Evolutionary conservation across 2,113 vertebrate species (phyloP), one percentile per base, ranked within the genome.

Genomic region (Danio rerio): DNA sequence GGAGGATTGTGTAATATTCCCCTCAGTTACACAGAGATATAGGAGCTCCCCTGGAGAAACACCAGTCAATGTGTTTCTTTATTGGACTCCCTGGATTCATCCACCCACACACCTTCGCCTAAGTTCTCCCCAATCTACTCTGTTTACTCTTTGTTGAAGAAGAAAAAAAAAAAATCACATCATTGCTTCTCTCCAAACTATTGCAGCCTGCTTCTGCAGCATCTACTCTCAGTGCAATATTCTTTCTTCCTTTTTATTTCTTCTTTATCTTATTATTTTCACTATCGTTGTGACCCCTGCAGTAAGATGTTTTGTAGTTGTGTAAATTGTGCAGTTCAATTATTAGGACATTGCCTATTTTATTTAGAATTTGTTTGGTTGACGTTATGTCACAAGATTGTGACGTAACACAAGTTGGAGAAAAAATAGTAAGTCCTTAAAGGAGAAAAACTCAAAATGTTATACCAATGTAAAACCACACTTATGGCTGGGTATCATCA

Each of bases 21-120:
- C 56, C 13, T 56, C 43, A 68, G 40, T 61, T 61, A 40, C 9
- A 52, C 66, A 73, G 63, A 63, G 31, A 63, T 13, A 82, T 11
- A 75, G 50, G 55, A 71, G 43, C 78, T 81, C 47, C 73, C 61
- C 68, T 68, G 76, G 82, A 83, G 62, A 78, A 68, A 68, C 52
- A 61, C 49, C 68, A 84, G 81, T 68, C 31, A 21, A 63, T 52
- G 68, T 80, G 81, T 85, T 83, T 79, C 62, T 84, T 81, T 81
- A 81, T 74, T 79, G 40, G 63, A 85, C 77, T 61, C 72, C 15
- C 20, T 59, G 78, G 78, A 82, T 74, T 81, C 55, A 58, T 55
- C 76, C 73, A 21, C 66, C 62, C 56, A 84, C 78, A 75, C 58
- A 81, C 59, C 52, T 74, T 77, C 55, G 73, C 56, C 47, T 69